Evolutionary conservation across 2,888 invertebrate species (phyloP).

Genomic region (Eupithecia dodoneata): DNA sequence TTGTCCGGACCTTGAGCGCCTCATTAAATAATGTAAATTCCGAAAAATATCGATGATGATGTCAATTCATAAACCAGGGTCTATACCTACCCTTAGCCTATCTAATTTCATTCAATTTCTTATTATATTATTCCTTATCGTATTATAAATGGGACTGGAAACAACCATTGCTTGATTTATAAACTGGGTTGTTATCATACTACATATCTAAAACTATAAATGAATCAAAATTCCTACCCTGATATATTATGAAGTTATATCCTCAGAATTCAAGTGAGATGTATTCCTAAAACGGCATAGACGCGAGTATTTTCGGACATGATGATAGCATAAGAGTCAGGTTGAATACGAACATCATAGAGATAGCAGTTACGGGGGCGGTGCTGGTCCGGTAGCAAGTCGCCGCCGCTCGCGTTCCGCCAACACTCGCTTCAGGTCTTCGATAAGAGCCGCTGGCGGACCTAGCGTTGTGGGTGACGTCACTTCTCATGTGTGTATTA

Average conservation of each 20-base stretch:
- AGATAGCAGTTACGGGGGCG: constrained; percentile 33
- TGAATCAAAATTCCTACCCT: not conserved
- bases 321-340: constrained; percentile 47
- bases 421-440: constrained; percentile 93
- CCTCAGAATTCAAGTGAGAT: not conserved
- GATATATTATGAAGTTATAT: not conserved
- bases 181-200: no score
- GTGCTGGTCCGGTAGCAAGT: not conserved
- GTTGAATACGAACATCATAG: constrained; percentile 50
- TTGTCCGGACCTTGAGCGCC: not conserved
- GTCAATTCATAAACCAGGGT: no score
- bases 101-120: no score
- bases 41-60: no score
- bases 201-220: not conserved
- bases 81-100: no score
- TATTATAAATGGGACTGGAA: no score
- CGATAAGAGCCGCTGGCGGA: constrained; percentile 91
- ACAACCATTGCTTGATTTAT: no score
- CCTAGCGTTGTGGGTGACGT: constrained; percentile 61
- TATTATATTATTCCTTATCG: no score
- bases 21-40: no score
- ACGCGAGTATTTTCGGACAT: not conserved
- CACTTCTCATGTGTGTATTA: constrained; percentile 9
- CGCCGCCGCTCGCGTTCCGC: constrained; percentile 92
- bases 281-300: not conserved